Evolutionary conservation across 2,113 vertebrate species (phyloP), one percentile per base, ranked within the genome.

Genomic region (Takifugu bimaculatus): DNA sequence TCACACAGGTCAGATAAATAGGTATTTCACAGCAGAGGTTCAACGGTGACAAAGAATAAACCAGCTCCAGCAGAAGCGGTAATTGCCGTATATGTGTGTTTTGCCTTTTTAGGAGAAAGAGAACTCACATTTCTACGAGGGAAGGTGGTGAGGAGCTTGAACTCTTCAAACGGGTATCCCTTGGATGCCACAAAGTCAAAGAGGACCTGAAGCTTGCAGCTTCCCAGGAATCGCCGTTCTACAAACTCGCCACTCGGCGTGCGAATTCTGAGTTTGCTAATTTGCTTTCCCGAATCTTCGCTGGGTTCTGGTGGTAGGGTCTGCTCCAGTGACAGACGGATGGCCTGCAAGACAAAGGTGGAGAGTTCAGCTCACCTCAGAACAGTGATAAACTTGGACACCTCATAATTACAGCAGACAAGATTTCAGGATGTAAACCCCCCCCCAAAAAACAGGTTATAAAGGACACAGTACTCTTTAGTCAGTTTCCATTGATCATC

Each of bases 121-220:
- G 3, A 10, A 85, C 85, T 85, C 85, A 99, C 97, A 81, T 98
- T 97, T 97, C 94, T 96, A 89, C 95, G 94, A 15, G 96, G 97
- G 89, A 98, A 99, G 91, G 97, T 99, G 85, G 96, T 98, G 87
- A 99, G 93, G 81, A 99, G 89, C 90, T 99, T 99, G 89, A 95
- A 99, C 81, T 96, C 94, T 27, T 95, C 94, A 80, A 92, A 94
- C 44, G 97, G 96, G 87, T 92, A 99, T 66, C 96, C 97, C 88
- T 98, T 98, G 85, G 97, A 99, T 87, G 97, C 96, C 81, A 99
- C 94, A 63, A 97, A 99, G 92, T 97, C 94, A 71, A 99, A 96
- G 87, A 99, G 93, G 70, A 97, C 95, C 89, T 97, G 96, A 45
- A 99, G 94, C 79, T 94, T 94, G 85, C 89, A 96, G 91, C 89